These are phyloP conservation scores for Chionoecetes opilio DNA, from an alignment of 1,140 invertebrate genomes.

Conservation along the genomic window DNA sequence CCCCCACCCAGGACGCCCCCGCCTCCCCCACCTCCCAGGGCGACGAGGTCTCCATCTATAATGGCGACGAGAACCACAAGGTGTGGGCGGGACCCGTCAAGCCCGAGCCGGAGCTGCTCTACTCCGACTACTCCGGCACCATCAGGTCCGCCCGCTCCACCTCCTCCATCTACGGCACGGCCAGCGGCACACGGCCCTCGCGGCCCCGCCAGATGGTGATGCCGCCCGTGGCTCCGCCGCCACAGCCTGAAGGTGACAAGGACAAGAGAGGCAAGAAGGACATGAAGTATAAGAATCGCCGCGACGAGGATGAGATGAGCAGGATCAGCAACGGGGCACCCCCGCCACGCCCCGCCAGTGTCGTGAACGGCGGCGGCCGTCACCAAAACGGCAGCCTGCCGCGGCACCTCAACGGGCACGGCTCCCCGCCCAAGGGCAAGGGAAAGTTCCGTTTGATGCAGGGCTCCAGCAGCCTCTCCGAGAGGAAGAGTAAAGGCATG, in stretches of 20 bases:
- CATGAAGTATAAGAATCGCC: conserved; percentile 82
- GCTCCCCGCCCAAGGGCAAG: conserved; percentile 79
- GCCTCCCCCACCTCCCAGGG: conserved; percentile 81
- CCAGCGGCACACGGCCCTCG: conserved; percentile 80
- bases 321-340: conserved; percentile 76
- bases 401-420: conserved; percentile 80
- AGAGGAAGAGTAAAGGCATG: conserved; percentile 77
- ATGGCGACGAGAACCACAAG: conserved; percentile 96
- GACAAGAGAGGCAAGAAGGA: conserved; percentile 82
- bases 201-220: conserved; percentile 91
- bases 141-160: conserved; percentile 84
- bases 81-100: conserved; percentile 87
- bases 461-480: conserved; percentile 79
- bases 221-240: conserved; percentile 86
- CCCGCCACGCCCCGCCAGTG: conserved; percentile 68
- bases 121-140: conserved; percentile 90
- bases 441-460: conserved; percentile 81
- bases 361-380: conserved; percentile 61
- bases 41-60: conserved; percentile 90
- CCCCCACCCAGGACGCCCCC: conserved; percentile 75
- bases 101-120: conserved; percentile 82
- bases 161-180: conserved; percentile 81
- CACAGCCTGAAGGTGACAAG: conserved; percentile 83
- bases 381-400: conserved; percentile 79
- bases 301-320: conserved; percentile 78